Percentiles rank a stretch among this genome's conserved stretches.
phyloP scores from a whole-genome alignment of 2,113 vertebrate species.

The Crypturellus undulatus region DNA sequence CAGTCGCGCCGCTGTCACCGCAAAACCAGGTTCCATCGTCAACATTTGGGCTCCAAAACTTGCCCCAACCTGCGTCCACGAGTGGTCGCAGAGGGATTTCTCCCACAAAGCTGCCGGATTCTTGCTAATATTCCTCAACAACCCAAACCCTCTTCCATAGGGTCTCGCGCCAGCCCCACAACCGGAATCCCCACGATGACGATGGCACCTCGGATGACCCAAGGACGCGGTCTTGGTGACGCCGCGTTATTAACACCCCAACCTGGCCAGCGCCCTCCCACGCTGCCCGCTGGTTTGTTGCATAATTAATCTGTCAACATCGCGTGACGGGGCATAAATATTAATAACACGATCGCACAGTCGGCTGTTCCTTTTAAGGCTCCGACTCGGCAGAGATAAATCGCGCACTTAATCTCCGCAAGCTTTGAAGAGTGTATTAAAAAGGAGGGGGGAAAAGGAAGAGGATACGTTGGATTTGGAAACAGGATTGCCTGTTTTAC shows the following conservation, averaged over 20 bases:
- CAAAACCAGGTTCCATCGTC: neutral
- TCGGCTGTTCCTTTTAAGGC: constrained; percentile 81
- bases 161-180: too few species aligned
- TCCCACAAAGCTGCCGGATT: neutral
- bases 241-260: constrained; percentile 76
- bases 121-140: too few species aligned
- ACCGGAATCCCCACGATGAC: neutral
- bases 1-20: too few species aligned
- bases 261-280: constrained; percentile 74
- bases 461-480: constrained; percentile 10
- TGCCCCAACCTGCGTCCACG: neutral
- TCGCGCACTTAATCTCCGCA: constrained; percentile 75
- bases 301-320: constrained; percentile 89
- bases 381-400: constrained; percentile 74
- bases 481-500: constrained; percentile 7
- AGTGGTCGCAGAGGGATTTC: too few species aligned
- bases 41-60: neutral
- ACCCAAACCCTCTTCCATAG: too few species aligned
- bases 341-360: constrained; percentile 83
- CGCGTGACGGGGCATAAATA: constrained; percentile 83
- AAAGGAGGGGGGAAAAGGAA: neutral
- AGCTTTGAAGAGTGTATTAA: constrained; percentile 66
- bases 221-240: neutral
- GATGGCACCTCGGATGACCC: neutral
- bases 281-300: constrained; percentile 80